Conservation (phyloP, 2,888 invertebrate species). For the Serripes groenlandicus region DNA sequence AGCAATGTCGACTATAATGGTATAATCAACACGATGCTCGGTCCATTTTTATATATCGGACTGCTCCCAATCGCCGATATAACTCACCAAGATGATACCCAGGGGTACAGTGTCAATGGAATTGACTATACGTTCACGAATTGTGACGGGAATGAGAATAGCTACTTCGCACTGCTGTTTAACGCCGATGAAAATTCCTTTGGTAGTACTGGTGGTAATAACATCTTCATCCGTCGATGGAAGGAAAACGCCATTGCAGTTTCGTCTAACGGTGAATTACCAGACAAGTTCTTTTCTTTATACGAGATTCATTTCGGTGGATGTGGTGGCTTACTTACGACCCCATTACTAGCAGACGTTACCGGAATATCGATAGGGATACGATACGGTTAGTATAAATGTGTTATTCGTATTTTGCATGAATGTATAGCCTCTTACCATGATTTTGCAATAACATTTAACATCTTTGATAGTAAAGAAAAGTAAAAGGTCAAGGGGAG, state of each 20-base stretch:
- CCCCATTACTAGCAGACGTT: background rate
- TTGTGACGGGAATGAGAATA: constrained; percentile 4
- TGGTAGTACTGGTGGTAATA: background rate
- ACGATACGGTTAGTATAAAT: background rate
- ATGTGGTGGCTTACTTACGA: background rate
- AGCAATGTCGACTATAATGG: background rate
- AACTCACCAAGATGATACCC: background rate
- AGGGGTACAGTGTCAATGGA: background rate
- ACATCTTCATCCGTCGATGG: background rate
- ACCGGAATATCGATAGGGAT: background rate
- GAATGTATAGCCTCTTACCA: no score
- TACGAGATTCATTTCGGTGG: background rate
- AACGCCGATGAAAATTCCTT: background rate
- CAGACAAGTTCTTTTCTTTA: background rate
- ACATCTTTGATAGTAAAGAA: no score
- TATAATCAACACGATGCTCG: background rate
- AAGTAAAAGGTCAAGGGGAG: no score
- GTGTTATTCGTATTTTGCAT: no score
- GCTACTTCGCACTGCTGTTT: background rate
- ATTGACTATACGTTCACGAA: background rate
- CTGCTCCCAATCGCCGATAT: background rate
- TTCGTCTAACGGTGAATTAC: background rate
- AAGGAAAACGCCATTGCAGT: background rate
- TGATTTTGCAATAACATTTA: no score
- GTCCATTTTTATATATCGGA: background rate